A percentile compares a stretch with the other conserved stretches of the same genome.
phyloP scores from a whole-genome alignment of 2,888 invertebrate genomes.

The Hydrotaea cyrtoneurina region DNA sequence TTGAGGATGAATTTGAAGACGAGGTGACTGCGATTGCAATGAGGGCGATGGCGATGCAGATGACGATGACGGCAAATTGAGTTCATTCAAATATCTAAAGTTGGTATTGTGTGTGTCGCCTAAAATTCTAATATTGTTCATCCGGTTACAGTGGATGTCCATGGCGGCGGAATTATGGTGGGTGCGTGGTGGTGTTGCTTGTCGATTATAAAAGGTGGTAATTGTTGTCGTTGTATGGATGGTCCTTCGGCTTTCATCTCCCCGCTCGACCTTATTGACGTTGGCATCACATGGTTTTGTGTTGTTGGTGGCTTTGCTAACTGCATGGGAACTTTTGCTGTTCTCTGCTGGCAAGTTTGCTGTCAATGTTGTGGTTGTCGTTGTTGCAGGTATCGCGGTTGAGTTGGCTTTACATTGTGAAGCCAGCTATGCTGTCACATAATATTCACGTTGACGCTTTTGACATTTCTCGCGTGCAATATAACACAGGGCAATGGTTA shows the following conservation, averaged over 20 bases:
- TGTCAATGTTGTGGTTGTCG: slow-evolving; percentile 17
- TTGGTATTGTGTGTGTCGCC: slow-evolving; percentile 45
- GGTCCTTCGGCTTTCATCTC: background rate
- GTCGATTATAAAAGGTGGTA: slow-evolving; percentile 24
- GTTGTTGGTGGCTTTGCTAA: background rate
- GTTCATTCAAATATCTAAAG: slow-evolving; percentile 60
- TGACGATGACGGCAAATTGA: slow-evolving; percentile 17
- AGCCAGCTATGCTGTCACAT: slow-evolving; percentile 85
- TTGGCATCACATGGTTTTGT: slow-evolving; percentile 44
- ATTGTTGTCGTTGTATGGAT: slow-evolving; percentile 32
- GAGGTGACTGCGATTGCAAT: background rate
- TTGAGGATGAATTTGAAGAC: background rate
- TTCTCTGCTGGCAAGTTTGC: background rate
- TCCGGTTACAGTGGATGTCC: slow-evolving; percentile 21
- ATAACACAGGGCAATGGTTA: slow-evolving; percentile 91
- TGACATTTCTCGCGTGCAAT: slow-evolving; percentile 90
- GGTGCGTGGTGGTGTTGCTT: slow-evolving; percentile 13
- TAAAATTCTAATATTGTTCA: background rate
- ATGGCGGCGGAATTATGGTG: slow-evolving; percentile 40
- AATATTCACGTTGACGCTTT: slow-evolving; percentile 87
- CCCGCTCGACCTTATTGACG: slow-evolving; percentile 37
- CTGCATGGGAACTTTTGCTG: background rate
- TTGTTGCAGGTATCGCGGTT: slow-evolving; percentile 30
- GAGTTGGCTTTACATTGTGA: slow-evolving; percentile 42
- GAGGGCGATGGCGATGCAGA: background rate